Evolutionary conservation across 2,888 invertebrate genomes (phyloP), one percentile per base, ranked within the genome.

Genomic region (Zaprionus bogoriensis): DNA sequence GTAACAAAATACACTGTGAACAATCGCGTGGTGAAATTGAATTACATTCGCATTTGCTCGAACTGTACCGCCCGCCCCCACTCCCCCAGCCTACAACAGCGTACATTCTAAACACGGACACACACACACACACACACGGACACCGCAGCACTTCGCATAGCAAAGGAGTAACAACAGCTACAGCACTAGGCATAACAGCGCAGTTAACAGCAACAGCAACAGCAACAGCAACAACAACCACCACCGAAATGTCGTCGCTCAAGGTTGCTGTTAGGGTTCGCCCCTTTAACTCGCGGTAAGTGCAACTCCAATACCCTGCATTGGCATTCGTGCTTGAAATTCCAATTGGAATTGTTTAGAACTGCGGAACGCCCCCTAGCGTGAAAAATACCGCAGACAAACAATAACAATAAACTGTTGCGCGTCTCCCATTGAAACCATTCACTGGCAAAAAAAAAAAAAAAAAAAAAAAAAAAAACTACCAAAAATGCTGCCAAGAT

Each of bases 181-280:
- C 12, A 17, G 19, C 10, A n/a, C n/a, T n/a, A n/a, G n/a, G n/a
- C n/a, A n/a, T n/a, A n/a, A n/a, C n/a, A n/a, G n/a, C n/a, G n/a
- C n/a, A n/a, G n/a, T 30, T 30, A 12, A n/a, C 45, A 69, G 51
- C 53, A 65, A 41, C 22, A 47, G 36, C 10, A 54, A 54, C 27
- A 58, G 20, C 2, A 46, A 36, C 41, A 36, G 25, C 23, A 66
- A n/a, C 28, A 60, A 39, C 38, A 63, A 51, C 66, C 66, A 81
- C 79, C 70, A 70, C 73, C 68, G 69, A 79, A 73, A 96, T 97
- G 97, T 97, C 97, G 89, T 97, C 97, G 87, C 95, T 97, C 88
- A 96, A 96, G 93, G 97, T 97, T 90, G 97, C 96, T 89, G 96
- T 96, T 85, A 94, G 96, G 92, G 96, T 96, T 92, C 94, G 96